Evolutionary conservation across 2,888 invertebrate species (phyloP).

Genomic region (Leptura quadrifasciata): DNA sequence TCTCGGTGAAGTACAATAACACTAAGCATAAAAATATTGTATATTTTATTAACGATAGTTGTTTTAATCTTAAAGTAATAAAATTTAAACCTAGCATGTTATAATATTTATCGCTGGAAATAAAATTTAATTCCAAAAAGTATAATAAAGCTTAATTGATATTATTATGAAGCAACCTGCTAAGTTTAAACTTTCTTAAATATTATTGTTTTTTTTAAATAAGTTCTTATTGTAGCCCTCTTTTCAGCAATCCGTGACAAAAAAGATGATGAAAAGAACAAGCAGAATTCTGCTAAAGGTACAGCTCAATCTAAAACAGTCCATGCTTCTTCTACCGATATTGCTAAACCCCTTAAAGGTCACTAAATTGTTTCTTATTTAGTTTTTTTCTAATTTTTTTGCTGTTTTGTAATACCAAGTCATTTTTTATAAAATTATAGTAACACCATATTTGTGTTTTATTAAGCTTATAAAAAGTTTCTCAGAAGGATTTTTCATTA

Average conservation of each 20-base stretch:
- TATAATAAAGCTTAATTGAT: neutral
- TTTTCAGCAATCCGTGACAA: slow-evolving; percentile 72
- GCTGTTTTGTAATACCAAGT: slow-evolving; percentile 52
- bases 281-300: slow-evolving; percentile 71
- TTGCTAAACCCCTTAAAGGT: slow-evolving; percentile 62
- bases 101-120: neutral
- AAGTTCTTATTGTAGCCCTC: slow-evolving; percentile 55
- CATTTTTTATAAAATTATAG: slow-evolving; percentile 58
- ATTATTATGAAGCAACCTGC: neutral
- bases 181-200: slow-evolving; percentile 6
- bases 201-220: neutral
- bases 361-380: slow-evolving; percentile 58
- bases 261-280: slow-evolving; percentile 71
- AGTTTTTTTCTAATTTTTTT: slow-evolving; percentile 47
- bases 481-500: slow-evolving; percentile 3
- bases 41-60: neutral
- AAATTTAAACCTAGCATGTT: slow-evolving; percentile 8
- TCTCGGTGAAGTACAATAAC: neutral
- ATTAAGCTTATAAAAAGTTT: slow-evolving; percentile 43
- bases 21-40: neutral
- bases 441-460: slow-evolving; percentile 57
- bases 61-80: neutral
- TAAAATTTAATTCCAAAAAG: neutral
- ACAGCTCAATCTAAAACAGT: slow-evolving; percentile 68
- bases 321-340: slow-evolving; percentile 62